Evolutionary conservation across 2,113 vertebrate genomes (phyloP), one percentile per base, ranked within the genome.

Genomic region (Corythoichthys haematopterus): DNA sequence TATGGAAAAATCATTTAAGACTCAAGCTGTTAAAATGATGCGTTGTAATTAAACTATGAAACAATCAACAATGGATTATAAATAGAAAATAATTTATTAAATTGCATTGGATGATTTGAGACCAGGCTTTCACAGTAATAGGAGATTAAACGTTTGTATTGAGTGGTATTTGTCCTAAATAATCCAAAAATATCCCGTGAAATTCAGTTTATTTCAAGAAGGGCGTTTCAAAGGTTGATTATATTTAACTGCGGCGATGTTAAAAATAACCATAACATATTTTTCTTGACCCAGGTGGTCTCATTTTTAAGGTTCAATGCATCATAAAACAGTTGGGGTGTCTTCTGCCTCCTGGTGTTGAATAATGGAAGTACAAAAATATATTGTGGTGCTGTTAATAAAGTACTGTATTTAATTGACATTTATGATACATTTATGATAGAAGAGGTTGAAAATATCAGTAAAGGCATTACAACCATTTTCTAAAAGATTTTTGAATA

Each of bases 311-410:
- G 40, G 6, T 43, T 43, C 40, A 43, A 43, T 64, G 8, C 8
- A n/a, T 37, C 43, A 45, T 13, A 62, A 62, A 20, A 43, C 9
- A 43, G 2, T 28, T n/a, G 77, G 13, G 77, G 45, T 35, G 45
- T 81, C n/a, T 63, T 70, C 13, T 68, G 81, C 79, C 83, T 58
- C 71, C 84, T 83, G 43, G 1, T 59, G 85, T 51, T 79, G n/a
- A 61, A 64, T 6, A 11, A 20, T 3, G 2, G 48, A 63, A 68
- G 60, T 43, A 28, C n/a, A 20, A 8, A 58, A 2, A 52, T 37
- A 36, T 37, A 20, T 40, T 1, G 0, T 14, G 38, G 15, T 5
- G 15, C 37, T 38, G 10, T 59, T 37, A 61, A n/a, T 20, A 38
- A 3, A 20, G 16, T 1, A 28, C 2, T 20, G 7, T 28, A 5